These are phyloP conservation scores for Muntiacus muntjak DNA, from an alignment of 2,113 vertebrate species.

Conservation along the genomic window DNA sequence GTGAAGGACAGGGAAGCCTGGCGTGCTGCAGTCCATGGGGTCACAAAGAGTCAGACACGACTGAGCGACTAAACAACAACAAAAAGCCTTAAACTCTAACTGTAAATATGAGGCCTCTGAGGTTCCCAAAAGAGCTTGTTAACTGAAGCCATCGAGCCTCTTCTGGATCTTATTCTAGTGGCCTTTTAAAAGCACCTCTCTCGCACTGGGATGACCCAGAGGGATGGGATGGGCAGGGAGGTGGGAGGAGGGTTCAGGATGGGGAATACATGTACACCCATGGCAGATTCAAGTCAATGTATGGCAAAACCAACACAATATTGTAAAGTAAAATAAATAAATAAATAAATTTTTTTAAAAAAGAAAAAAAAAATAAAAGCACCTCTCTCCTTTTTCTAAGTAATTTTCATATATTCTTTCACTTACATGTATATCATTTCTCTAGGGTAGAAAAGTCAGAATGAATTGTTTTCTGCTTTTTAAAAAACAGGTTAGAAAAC, in stretches of 20 bases:
- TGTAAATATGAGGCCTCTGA: not conserved
- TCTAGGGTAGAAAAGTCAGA: not conserved
- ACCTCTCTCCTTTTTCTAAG: not conserved
- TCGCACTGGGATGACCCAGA: not conserved
- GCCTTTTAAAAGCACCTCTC: not conserved
- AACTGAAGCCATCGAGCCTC: not conserved
- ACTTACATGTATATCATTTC: not conserved
- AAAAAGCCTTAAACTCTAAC: not conserved
- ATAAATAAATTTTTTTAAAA: no score
- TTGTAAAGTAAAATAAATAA: no score
- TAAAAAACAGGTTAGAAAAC: not conserved
- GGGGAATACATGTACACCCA: no score
- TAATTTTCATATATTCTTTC: not conserved
- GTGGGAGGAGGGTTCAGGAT: no score
- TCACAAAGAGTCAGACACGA: not conserved
- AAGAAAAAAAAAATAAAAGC: not conserved
- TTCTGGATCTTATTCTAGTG: not conserved
- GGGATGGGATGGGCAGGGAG: no score
- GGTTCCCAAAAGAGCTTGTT: not conserved
- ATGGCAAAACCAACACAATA: no score
- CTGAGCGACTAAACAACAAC: not conserved
- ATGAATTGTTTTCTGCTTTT: not conserved
- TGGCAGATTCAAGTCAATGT: no score
- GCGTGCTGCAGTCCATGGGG: not conserved
- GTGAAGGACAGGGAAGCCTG: not conserved